Evolutionary conservation across 2,113 vertebrate species (phyloP), one percentile per base, ranked within the genome.

Genomic region (Suncus etruscus): DNA sequence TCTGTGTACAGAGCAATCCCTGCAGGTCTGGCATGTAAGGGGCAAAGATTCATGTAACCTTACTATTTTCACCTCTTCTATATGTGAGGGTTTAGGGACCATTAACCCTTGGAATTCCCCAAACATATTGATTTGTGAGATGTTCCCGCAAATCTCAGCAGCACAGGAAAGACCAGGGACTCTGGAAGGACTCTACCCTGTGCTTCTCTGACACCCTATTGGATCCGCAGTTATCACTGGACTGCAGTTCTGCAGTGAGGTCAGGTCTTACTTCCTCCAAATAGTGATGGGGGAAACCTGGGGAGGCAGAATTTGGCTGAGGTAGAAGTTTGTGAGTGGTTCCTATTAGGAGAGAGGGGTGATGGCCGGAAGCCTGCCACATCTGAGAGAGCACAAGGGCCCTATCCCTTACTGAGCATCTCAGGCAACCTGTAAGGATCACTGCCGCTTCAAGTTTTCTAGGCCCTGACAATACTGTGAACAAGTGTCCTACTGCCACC

Each of bases 51-150:
- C 1, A 3, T 25, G 32, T 68, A 25, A 63, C 29, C 65, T 58
- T 54, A 51, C n/a, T 31, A 65, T 78, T 84, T 86, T 74, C 83
- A 31, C 66, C 81, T 45, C 25, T n/a, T 50, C 10, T 31, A 6
- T 11, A 45, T 51, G 61, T 74, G 6, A 83, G n/a, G 3, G 12
- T 72, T 88, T 92, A n/a, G 8, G 11, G 78, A 54, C 66, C 32
- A 80, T 7, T 39, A 11, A 11, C 70, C n/a, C n/a, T 83, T 0
- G 8, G 72, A 93, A 90, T 83, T 93, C 76, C 68, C 76, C 69
- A 87, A 45, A 45, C 16, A 50, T 22, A 12, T 39, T 61, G 78
- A 50, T 47, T 69, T 50, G 92, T 32, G 54, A 25, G 12, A 8
- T 25, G 32, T 69, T 78, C 45, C 29, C 15, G 25, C 2, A 7